Percentiles rank a stretch among this genome's conserved stretches.
Conservation (phyloP, 1,140 invertebrate genomes). For the Dendrolimus punctatus region DNA sequence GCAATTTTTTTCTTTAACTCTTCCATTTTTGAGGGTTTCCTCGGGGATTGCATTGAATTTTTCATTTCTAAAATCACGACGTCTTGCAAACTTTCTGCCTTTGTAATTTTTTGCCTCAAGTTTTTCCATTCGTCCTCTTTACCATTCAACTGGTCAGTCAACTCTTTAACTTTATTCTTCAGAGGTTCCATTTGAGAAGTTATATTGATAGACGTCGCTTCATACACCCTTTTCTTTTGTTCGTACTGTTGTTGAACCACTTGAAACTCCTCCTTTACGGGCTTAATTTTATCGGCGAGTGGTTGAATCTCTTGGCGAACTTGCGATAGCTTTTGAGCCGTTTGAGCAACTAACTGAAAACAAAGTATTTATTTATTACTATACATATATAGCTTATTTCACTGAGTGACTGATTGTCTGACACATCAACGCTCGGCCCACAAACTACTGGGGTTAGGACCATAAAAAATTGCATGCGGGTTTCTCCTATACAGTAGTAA, state of each 20-base stretch:
- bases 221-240: conserved; percentile 67
- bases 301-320: conserved; percentile 66
- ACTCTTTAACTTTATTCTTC: conserved; percentile 55
- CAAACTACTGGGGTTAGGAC: too few relatives aligned
- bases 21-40: conserved; percentile 66
- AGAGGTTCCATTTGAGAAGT: conserved; percentile 69
- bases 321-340: conserved; percentile 60
- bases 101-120: conserved; percentile 66
- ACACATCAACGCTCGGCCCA: too few relatives aligned
- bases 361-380: not conserved
- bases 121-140: conserved; percentile 72
- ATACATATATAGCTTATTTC: too few relatives aligned
- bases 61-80: conserved; percentile 67
- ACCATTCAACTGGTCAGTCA: conserved; percentile 56
- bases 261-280: conserved; percentile 66
- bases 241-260: conserved; percentile 66
- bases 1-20: conserved; percentile 53
- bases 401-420: too few relatives aligned
- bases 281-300: conserved; percentile 60
- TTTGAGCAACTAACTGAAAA: conserved; percentile 60
- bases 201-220: conserved; percentile 67
- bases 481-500: too few relatives aligned
- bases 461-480: too few relatives aligned
- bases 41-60: conserved; percentile 62
- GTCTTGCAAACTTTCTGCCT: conserved; percentile 68